Percentiles rank a stretch among this genome's conserved stretches.
These are phyloP conservation scores for Montipora capitata DNA, from an alignment of 92 coral and sea anemone genomes.

Conservation along the genomic window DNA sequence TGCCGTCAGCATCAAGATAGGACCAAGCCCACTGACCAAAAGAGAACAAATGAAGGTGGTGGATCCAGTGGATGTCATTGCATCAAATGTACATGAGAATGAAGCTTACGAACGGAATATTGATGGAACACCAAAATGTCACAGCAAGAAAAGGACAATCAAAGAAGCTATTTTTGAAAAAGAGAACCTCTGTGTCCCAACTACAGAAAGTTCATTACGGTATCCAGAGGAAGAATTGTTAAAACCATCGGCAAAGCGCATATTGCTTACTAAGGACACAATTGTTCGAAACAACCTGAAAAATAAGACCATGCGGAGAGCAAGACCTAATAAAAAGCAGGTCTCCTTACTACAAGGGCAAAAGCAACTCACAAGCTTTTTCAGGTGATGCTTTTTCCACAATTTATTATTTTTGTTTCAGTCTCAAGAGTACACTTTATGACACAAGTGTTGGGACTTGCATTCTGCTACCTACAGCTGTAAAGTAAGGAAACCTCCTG, in stretches of 20 bases:
- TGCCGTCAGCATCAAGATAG: constrained; percentile 55
- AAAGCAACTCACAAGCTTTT: constrained; percentile 86
- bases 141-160: constrained; percentile 74
- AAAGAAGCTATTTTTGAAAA: constrained; percentile 76
- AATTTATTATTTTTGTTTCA: no score
- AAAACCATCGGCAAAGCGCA: constrained; percentile 81
- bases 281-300: constrained; percentile 43
- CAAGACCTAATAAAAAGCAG: constrained; percentile 45
- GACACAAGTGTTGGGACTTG: no score
- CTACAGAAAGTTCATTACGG: not conserved
- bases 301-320: constrained; percentile 39
- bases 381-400: constrained; percentile 40
- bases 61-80: constrained; percentile 6
- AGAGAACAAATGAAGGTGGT: constrained; percentile 26
- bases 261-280: constrained; percentile 52
- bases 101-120: not conserved
- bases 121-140: constrained; percentile 78
- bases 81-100: not conserved
- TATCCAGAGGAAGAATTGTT: not conserved
- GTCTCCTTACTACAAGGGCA: constrained; percentile 78
- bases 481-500: no score
- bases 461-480: no score
- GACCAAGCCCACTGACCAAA: constrained; percentile 29
- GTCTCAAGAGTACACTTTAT: no score
- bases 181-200: constrained; percentile 58